Evolutionary conservation across 2,888 invertebrate species (phyloP).

Genomic region (Agrotis puta): DNA sequence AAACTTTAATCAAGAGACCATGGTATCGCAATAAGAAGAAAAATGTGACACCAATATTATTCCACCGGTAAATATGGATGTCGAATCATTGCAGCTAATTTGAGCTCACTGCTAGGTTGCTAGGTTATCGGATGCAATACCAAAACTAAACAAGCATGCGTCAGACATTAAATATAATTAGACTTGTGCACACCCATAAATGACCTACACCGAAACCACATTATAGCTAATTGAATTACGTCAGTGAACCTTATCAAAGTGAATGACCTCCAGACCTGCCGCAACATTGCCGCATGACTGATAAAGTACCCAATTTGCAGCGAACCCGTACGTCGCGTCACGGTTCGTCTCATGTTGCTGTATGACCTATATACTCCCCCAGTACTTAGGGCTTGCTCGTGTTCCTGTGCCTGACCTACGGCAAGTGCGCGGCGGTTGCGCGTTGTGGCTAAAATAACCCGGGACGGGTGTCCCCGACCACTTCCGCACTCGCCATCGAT

Average conservation of each 20-base stretch:
- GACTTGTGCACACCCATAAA: constrained; percentile 50
- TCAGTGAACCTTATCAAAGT: constrained; percentile 76
- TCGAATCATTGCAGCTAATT: constrained; percentile 31
- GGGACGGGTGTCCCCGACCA: constrained; percentile 80
- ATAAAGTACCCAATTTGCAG: constrained; percentile 69
- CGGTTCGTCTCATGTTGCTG: constrained; percentile 76
- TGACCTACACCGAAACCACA: constrained; percentile 60
- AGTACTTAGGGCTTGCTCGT: constrained; percentile 86
- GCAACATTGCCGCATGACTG: constrained; percentile 77
- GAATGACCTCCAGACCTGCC: constrained; percentile 86
- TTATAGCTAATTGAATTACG: constrained; percentile 67
- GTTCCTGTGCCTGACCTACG: constrained; percentile 88
- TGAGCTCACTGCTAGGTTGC: neutral
- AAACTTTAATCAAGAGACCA: constrained; percentile 75
- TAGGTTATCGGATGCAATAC: neutral
- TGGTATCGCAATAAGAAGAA: constrained; percentile 67
- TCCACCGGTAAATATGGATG: constrained; percentile 34
- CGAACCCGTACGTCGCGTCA: constrained; percentile 62
- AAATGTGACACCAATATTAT: constrained; percentile 49
- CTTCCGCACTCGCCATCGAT: constrained; percentile 75
- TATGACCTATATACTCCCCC: constrained; percentile 89
- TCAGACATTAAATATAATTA: constrained; percentile 24
- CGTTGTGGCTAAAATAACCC: constrained; percentile 82
- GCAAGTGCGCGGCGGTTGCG: constrained; percentile 82
- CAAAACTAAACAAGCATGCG: constrained; percentile 25